Evolutionary conservation across 2,888 invertebrate genomes (phyloP).

Genomic region (Trissolcus japonicus): DNA sequence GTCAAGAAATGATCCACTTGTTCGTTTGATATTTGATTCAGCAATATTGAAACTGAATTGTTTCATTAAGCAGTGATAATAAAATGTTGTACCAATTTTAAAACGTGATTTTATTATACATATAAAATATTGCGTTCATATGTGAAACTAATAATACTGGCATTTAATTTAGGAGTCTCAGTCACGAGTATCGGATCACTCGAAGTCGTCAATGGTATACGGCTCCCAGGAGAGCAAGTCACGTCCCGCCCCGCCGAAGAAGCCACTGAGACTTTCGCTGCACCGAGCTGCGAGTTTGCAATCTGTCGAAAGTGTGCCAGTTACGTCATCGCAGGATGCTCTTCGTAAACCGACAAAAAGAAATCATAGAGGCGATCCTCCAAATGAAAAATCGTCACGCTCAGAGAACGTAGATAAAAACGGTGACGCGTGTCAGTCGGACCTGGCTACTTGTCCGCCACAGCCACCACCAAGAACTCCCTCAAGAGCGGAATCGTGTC

Average conservation of each 20-base stretch:
- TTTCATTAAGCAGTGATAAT: too few relatives aligned
- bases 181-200: slow-evolving; percentile 67
- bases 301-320: slow-evolving; percentile 79
- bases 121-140: too few relatives aligned
- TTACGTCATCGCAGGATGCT: slow-evolving; percentile 63
- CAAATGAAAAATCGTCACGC: slow-evolving; percentile 62
- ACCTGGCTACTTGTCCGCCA: slow-evolving; percentile 60
- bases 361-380: slow-evolving; percentile 78
- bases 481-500: slow-evolving; percentile 73
- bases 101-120: too few relatives aligned
- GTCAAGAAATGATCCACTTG: too few relatives aligned
- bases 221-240: slow-evolving; percentile 74
- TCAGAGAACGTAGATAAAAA: slow-evolving; percentile 61
- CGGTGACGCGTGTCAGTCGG: slow-evolving; percentile 59
- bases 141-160: background rate
- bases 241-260: slow-evolving; percentile 89
- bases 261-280: slow-evolving; percentile 87
- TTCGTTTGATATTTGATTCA: too few relatives aligned
- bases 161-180: slow-evolving; percentile 66
- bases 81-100: too few relatives aligned
- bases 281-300: slow-evolving; percentile 90
- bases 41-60: too few relatives aligned
- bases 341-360: slow-evolving; percentile 80
- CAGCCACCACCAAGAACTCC: slow-evolving; percentile 72
- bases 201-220: slow-evolving; percentile 62